A percentile compares a stretch with the other conserved stretches of the same genome.
These are phyloP conservation scores for Cervus canadensis DNA, from an alignment of 2,113 vertebrate species.

Conservation along the genomic window DNA sequence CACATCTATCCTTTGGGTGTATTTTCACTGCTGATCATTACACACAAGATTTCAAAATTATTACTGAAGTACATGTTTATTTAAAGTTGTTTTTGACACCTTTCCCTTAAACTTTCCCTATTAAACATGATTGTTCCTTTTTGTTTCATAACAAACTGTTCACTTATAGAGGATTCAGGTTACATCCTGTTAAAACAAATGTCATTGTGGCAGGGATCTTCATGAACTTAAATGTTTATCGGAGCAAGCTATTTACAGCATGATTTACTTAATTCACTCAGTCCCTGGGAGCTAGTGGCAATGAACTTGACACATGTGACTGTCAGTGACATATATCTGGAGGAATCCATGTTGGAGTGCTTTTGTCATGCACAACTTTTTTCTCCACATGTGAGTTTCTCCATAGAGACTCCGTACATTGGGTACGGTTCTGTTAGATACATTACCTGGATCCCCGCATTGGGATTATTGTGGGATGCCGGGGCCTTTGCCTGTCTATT, in stretches of 20 bases:
- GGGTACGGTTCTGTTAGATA: not conserved
- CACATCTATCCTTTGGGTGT: not conserved
- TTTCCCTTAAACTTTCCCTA: not conserved
- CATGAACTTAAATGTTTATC: not conserved
- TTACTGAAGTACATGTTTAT: slow-evolving; percentile 20
- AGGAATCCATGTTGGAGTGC: not conserved
- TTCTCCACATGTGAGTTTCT: not conserved
- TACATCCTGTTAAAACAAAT: slow-evolving; percentile 2
- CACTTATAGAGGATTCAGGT: not conserved
- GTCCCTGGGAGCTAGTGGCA: not conserved
- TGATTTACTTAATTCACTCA: not conserved
- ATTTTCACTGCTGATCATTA: not conserved
- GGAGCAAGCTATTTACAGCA: not conserved
- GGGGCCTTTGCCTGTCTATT: not conserved
- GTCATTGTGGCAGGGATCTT: not conserved
- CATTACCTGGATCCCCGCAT: not conserved
- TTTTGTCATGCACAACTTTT: not conserved
- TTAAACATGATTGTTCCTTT: not conserved
- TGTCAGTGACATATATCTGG: not conserved
- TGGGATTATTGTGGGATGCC: not conserved
- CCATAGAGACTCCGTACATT: not conserved
- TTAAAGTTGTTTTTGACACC: not conserved
- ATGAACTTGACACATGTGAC: not conserved
- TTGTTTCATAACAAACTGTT: not conserved
- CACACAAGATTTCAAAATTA: not conserved